These are phyloP conservation scores for Lutjanus campechanus DNA, from an alignment of 2,797 vertebrate genomes.

Conservation along the genomic window DNA sequence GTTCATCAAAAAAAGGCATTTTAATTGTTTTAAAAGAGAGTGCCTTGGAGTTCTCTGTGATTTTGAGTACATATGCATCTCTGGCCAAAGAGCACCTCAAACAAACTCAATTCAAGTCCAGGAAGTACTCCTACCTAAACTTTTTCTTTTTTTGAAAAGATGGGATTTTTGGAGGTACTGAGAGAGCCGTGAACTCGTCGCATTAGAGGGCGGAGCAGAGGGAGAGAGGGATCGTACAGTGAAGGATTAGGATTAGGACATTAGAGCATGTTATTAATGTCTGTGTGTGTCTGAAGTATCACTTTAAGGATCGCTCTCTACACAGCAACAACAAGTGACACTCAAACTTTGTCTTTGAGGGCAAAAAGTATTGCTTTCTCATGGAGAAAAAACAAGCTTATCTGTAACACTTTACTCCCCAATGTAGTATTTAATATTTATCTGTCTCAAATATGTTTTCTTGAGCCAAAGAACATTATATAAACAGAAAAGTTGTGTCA, in stretches of 20 bases:
- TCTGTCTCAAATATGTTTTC: too few species aligned
- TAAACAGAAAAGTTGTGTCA: too few species aligned
- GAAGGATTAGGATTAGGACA: slow-evolving; percentile 73
- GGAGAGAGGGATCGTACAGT: slow-evolving; percentile 55
- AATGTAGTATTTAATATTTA: too few species aligned
- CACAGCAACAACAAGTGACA: slow-evolving; percentile 9
- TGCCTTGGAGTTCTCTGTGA: too few species aligned
- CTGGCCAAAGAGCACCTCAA: too few species aligned
- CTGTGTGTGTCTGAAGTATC: slow-evolving; percentile 35
- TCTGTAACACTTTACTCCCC: not conserved
- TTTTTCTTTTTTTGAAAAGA: too few species aligned
- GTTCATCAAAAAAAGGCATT: not conserved
- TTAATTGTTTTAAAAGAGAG: too few species aligned
- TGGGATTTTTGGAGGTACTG: slow-evolving; percentile 1
- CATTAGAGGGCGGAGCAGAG: slow-evolving; percentile 36
- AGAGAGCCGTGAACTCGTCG: slow-evolving; percentile 5
- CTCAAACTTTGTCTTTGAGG: slow-evolving; percentile 18
- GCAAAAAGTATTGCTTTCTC: not conserved
- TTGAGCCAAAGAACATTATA: too few species aligned
- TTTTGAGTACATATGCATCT: too few species aligned
- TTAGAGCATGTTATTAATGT: slow-evolving; percentile 66
- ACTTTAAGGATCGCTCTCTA: slow-evolving; percentile 32
- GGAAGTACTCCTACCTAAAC: too few species aligned
- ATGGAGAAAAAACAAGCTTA: not conserved
- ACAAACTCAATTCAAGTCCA: too few species aligned